Conservation (phyloP, 2,797 vertebrate genomes). For the Rhinatrema bivittatum region DNA sequence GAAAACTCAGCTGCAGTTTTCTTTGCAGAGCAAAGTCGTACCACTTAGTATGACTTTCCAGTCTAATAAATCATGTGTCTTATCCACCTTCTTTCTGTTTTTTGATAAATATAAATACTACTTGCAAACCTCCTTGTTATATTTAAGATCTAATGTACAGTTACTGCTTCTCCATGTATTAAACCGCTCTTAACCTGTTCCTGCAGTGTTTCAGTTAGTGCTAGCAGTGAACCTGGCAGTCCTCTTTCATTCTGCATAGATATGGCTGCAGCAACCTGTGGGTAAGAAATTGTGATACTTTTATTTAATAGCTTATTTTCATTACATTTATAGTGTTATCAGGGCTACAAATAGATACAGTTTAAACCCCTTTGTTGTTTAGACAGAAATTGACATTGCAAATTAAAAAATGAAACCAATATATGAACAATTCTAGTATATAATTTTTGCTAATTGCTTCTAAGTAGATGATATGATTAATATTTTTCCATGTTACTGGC, state of each 20-base stretch:
- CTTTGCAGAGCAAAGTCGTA: no score
- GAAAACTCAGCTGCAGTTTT: constrained; percentile 18
- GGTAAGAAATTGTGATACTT: constrained; percentile 27
- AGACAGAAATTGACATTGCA: no score
- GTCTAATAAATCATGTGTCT: no score
- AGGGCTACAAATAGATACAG: no score
- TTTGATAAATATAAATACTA: constrained; percentile 1
- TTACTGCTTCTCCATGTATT: not conserved
- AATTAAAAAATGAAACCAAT: no score
- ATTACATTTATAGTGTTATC: not conserved
- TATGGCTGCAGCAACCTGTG: constrained; percentile 20
- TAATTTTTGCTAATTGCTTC: no score
- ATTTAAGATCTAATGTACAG: not conserved
- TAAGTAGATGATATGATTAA: no score
- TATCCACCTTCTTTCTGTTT: constrained; percentile 7
- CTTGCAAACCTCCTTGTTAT: not conserved
- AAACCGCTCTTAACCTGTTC: not conserved
- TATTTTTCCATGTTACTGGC: no score
- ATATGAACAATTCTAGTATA: no score
- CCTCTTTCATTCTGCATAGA: constrained; percentile 20
- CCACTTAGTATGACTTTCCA: no score
- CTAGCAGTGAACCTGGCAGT: not conserved
- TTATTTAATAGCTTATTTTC: not conserved
- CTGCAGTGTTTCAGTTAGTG: constrained; percentile 17
- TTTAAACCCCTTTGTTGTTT: no score